phyloP scores from a whole-genome alignment of 2,113 vertebrate genomes.

The Sturnira hondurensis region DNA sequence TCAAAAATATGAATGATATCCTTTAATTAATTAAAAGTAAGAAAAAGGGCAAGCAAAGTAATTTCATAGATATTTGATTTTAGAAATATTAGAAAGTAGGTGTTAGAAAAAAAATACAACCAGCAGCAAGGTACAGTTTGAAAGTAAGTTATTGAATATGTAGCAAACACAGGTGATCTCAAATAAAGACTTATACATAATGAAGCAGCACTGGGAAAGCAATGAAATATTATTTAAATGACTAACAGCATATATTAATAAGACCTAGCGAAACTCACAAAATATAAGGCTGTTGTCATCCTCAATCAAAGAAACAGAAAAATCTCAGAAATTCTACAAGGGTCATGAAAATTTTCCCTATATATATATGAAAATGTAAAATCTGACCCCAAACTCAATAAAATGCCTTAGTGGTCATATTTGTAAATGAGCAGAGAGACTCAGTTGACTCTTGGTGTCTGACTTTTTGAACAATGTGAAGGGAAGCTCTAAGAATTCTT shows the following conservation, averaged over 20 bases:
- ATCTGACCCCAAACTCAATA: not conserved
- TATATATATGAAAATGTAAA: not conserved
- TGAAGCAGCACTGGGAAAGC: not conserved
- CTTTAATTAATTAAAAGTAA: not conserved
- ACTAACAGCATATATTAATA: not conserved
- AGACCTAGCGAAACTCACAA: not conserved
- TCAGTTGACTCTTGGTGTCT: not conserved
- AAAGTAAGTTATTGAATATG: not conserved
- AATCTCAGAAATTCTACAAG: not conserved
- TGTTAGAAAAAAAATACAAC: not conserved
- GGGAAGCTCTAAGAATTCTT: not conserved
- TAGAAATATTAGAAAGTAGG: not conserved
- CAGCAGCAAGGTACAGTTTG: not conserved
- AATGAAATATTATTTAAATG: not conserved
- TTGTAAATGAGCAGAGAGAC: not conserved
- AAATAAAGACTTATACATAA: not conserved
- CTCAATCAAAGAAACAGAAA: not conserved
- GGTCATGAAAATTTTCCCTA: not conserved
- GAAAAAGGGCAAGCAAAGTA: not conserved
- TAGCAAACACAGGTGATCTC: not conserved
- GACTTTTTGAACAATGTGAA: not conserved
- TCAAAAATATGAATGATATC: not conserved
- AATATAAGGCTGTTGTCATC: not conserved
- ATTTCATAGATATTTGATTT: conserved; percentile 6
- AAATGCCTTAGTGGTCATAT: not conserved